A percentile compares a stretch with the other conserved stretches of the same genome.
These are phyloP conservation scores for Galleria mellonella DNA, from an alignment of 1,140 invertebrate genomes.

Conservation along the genomic window DNA sequence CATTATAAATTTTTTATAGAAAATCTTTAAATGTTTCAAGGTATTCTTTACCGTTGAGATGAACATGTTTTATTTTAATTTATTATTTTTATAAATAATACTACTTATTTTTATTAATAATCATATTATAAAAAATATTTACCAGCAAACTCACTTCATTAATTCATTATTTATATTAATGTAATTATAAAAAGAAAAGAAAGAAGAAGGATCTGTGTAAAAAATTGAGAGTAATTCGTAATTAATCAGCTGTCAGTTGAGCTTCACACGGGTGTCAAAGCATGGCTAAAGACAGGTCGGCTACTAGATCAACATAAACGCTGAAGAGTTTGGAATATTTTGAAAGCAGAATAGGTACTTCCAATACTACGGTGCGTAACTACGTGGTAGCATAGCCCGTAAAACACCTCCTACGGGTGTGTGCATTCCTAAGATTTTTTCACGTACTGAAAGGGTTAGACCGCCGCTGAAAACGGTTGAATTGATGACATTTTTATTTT, in stretches of 20 bases:
- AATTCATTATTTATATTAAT: too few species aligned
- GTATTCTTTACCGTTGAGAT: too few species aligned
- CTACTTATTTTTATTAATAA: too few species aligned
- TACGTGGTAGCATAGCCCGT: slow-evolving; percentile 11
- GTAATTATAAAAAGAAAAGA: neutral
- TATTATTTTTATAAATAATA: too few species aligned
- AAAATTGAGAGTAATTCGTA: neutral
- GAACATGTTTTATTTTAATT: too few species aligned
- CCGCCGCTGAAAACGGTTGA: slow-evolving; percentile 5
- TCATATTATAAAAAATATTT: too few species aligned
- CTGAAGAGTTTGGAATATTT: slow-evolving; percentile 5
- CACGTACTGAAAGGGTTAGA: slow-evolving; percentile 30
- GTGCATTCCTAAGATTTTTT: slow-evolving; percentile 25
- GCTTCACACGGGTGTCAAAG: slow-evolving; percentile 59
- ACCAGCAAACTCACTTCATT: too few species aligned
- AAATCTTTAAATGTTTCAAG: too few species aligned
- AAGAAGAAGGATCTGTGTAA: too few species aligned
- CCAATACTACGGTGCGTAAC: neutral
- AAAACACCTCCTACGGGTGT: slow-evolving; percentile 18
- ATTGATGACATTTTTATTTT: neutral
- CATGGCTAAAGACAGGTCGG: slow-evolving; percentile 52
- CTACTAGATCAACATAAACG: slow-evolving; percentile 38
- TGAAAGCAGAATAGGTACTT: neutral
- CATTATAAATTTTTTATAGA: too few species aligned
- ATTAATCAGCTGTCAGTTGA: slow-evolving; percentile 39